Evolutionary conservation across 2,113 vertebrate species (phyloP).

Genomic region (Passer domesticus): DNA sequence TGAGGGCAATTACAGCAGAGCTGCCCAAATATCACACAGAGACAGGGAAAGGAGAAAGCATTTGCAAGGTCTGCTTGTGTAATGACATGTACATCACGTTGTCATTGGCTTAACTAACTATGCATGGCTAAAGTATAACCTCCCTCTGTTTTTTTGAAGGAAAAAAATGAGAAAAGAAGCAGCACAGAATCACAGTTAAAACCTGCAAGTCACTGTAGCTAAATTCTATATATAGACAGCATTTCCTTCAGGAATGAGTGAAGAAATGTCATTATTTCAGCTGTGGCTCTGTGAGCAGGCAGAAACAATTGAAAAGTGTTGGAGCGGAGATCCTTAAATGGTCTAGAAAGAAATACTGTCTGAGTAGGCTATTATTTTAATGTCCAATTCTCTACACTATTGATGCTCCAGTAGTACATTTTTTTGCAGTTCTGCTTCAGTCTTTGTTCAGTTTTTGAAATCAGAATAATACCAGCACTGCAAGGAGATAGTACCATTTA

Average conservation of each 20-base stretch:
- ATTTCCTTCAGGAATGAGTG: background rate
- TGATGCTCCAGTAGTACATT: background rate
- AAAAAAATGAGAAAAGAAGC: background rate
- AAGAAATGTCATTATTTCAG: background rate
- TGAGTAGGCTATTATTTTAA: background rate
- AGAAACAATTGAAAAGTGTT: background rate
- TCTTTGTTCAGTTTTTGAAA: background rate
- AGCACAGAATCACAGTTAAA: background rate
- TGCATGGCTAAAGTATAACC: background rate
- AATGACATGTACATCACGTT: background rate
- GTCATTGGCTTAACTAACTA: background rate
- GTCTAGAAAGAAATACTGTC: background rate
- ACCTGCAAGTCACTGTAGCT: background rate
- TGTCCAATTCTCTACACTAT: background rate
- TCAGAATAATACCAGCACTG: background rate
- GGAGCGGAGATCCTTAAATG: background rate
- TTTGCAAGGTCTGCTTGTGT: background rate
- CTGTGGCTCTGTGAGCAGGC: background rate
- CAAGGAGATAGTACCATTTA: fast-evolving
- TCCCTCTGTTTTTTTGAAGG: background rate
- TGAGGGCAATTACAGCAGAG: background rate
- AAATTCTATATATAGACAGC: background rate
- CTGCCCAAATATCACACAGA: background rate
- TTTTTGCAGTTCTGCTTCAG: background rate
- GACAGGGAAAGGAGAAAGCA: background rate